These are phyloP conservation scores for Aradophagus sp. DNA, from an alignment of 1,140 invertebrate genomes.

Conservation along the genomic window DNA sequence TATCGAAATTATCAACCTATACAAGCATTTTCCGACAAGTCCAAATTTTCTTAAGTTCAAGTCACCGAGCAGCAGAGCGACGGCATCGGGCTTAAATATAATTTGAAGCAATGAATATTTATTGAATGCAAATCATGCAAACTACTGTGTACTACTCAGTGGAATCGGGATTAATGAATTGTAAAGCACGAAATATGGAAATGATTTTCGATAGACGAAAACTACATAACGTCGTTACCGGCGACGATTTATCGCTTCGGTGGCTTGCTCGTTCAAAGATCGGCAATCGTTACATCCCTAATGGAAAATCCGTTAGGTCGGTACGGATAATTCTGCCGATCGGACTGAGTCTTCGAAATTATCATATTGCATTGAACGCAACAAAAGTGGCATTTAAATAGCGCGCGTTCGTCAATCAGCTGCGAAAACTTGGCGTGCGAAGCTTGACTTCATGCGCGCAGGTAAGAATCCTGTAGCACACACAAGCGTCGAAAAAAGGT, in stretches of 20 bases:
- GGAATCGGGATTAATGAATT: slow-evolving; percentile 22
- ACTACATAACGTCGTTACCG: slow-evolving; percentile 5
- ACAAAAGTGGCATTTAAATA: slow-evolving; percentile 49
- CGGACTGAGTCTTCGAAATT: slow-evolving; percentile 25
- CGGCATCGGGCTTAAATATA: slow-evolving; percentile 21
- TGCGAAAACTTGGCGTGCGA: slow-evolving; percentile 16
- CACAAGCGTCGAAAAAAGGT: slow-evolving; percentile 50
- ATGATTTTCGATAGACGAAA: slow-evolving; percentile 24
- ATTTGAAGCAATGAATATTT: slow-evolving; percentile 39
- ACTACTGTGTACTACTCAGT: slow-evolving; percentile 24
- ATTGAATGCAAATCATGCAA: slow-evolving; percentile 36
- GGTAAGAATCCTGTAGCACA: slow-evolving; percentile 53
- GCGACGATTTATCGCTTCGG: slow-evolving; percentile 9
- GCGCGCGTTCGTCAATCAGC: slow-evolving; percentile 50
- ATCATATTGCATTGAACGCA: slow-evolving; percentile 49
- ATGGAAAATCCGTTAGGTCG: slow-evolving; percentile 39
- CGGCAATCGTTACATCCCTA: slow-evolving; percentile 10
- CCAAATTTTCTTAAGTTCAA: slow-evolving; percentile 9
- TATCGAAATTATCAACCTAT: no score
- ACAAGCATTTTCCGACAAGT: no score
- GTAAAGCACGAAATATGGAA: slow-evolving; percentile 29
- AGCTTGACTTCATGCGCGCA: slow-evolving; percentile 47
- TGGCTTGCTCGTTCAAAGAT: slow-evolving; percentile 24
- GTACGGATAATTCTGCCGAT: slow-evolving; percentile 40
- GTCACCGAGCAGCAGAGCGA: no score